A percentile compares a stretch with the other conserved stretches of the same genome.
Conservation (phyloP, 2,797 vertebrate species). For the Fringilla coelebs region DNA sequence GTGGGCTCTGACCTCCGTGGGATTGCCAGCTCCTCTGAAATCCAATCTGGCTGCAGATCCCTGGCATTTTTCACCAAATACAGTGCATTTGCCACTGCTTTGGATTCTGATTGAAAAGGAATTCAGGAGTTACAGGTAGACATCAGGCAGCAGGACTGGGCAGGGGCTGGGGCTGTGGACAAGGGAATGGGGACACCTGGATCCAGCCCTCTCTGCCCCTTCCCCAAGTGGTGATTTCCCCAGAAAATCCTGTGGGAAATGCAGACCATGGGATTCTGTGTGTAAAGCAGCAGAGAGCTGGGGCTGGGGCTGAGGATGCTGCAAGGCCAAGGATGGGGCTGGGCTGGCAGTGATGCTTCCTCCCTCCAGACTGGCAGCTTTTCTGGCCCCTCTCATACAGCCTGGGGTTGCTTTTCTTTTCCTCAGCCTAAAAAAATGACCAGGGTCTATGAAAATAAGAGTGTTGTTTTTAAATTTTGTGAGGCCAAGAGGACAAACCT, state of each 20-base stretch:
- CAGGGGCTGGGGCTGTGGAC: rapidly evolving
- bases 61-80: background rate
- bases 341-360: background rate
- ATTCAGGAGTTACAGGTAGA: background rate
- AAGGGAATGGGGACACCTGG: rapidly evolving
- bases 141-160: background rate
- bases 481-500: background rate
- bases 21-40: background rate
- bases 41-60: background rate
- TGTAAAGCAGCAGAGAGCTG: rapidly evolving
- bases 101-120: background rate
- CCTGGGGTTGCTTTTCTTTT: background rate
- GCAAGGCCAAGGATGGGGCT: background rate
- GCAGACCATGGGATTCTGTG: background rate
- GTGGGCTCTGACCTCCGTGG: background rate
- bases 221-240: background rate
- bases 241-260: background rate
- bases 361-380: rapidly evolving
- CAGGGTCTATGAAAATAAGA: background rate
- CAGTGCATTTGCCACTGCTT: background rate
- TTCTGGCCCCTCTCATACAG: background rate
- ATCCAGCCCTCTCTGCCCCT: background rate
- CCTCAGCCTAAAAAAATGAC: background rate
- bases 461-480: background rate
- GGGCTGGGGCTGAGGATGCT: background rate